A percentile compares a stretch with the other conserved stretches of the same genome.
These are phyloP conservation scores for Hirtodrosophila alboralis DNA, from an alignment of 2,888 invertebrate species.

Conservation along the genomic window DNA sequence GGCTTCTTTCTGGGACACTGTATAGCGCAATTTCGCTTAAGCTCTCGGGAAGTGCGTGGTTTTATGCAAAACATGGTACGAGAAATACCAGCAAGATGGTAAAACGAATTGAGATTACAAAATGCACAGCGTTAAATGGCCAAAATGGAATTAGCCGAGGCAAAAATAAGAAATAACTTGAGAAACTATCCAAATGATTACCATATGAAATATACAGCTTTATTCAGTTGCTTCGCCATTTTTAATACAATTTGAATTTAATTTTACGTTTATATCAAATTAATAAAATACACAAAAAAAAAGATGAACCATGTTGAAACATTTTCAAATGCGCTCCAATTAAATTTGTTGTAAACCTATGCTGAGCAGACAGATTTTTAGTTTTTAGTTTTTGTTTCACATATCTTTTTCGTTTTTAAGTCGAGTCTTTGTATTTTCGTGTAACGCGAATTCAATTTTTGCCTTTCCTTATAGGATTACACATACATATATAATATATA, in stretches of 20 bases:
- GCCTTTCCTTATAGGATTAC: constrained; percentile 71
- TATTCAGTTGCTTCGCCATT: constrained; percentile 63
- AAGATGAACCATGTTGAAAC: constrained; percentile 26
- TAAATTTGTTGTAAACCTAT: constrained; percentile 58
- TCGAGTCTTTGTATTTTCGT: constrained; percentile 72
- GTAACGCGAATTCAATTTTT: constrained; percentile 71
- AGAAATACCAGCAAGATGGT: constrained; percentile 6
- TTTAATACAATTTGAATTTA: constrained; percentile 64
- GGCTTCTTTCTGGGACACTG: background rate
- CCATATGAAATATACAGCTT: constrained; percentile 78
- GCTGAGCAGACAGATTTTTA: constrained; percentile 67
- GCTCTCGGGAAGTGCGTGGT: constrained; percentile 42
- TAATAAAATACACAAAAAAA: constrained; percentile 26
- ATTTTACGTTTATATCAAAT: constrained; percentile 59
- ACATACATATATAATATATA: constrained; percentile 58
- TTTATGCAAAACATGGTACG: constrained; percentile 48
- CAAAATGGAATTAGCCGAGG: constrained; percentile 13
- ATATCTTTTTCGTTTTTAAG: constrained; percentile 48
- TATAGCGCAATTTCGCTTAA: constrained; percentile 41
- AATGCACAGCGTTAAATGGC: constrained; percentile 18
- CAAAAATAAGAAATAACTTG: background rate
- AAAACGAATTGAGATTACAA: constrained; percentile 38
- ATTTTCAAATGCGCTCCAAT: constrained; percentile 41
- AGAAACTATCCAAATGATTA: constrained; percentile 43
- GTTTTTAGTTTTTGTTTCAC: constrained; percentile 33